Evolutionary conservation across 2,113 vertebrate species (phyloP), one percentile per base, ranked within the genome.

Genomic region (Hiodon tergisus): DNA sequence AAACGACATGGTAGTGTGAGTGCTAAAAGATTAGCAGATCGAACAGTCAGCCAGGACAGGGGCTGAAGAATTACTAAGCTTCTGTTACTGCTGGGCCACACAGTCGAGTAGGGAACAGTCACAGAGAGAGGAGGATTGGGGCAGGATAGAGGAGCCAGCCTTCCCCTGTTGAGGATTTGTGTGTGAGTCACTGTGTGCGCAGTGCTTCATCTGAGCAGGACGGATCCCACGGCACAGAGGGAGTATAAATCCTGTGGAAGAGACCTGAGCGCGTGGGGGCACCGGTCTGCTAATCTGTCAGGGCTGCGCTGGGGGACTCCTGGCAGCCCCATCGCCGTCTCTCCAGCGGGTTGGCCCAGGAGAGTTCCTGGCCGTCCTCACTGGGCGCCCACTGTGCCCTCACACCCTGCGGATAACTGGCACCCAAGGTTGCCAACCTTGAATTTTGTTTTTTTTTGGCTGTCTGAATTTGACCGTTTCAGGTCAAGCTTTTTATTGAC

Each of bases 121-220:
- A 3, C 9, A 59, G 9, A 59, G 58, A 11, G 14, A 57, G 14
- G 9, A 14, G 14, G 9, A 59, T 59, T 59, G 9, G 14, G 14
- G 58, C 7, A 59, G 14, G 9, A 59, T 14, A 59, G 9, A 59
- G 58, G 9, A 59, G 14, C 14, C 9, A 55, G 52, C 69, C 4
- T 53, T 53, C 46, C 57, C 53, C 69, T 55, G n/a, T 17, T 16
- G n/a, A 53, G 17, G 53, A 70, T 70, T 70, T 70, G 54, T 57
- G 69, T 11, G 8, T 52, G 2, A 17, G 46, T 55, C 53, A 53
- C 69, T 55, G 53, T 5, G 0, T 14, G 52, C 53, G 6, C 69
- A 31, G 31, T 17, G 52, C 16, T 17, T 57, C n/a, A 55, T n/a
- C 57, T 69, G 50, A 17, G 69, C 52, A 52, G n/a, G 16, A 6